A percentile compares a stretch with the other conserved stretches of the same genome.
phyloP scores from a whole-genome alignment of 2,888 invertebrate genomes.

The Cactoblastis cactorum region DNA sequence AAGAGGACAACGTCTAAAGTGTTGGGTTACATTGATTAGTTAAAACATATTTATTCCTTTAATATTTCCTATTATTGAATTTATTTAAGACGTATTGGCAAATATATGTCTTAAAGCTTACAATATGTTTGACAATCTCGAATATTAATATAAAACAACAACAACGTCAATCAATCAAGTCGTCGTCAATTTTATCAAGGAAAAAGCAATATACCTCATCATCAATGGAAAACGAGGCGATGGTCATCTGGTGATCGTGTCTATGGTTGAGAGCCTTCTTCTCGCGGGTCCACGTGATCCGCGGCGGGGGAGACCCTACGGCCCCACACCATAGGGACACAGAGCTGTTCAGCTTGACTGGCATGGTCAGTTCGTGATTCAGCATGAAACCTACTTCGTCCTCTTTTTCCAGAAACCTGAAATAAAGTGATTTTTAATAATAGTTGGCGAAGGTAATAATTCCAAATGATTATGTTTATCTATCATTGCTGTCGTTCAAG shows the following conservation, averaged over 20 bases:
- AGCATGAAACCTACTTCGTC: slow-evolving; percentile 60
- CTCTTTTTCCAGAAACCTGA: slow-evolving; percentile 63
- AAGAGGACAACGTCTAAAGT: no score
- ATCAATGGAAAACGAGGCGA: slow-evolving; percentile 56
- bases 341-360: slow-evolving; percentile 44
- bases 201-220: no score
- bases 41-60: no score
- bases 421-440: not conserved
- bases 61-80: no score
- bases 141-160: no score
- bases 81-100: no score
- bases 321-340: slow-evolving; percentile 83
- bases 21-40: no score
- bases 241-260: slow-evolving; percentile 53
- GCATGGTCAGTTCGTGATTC: slow-evolving; percentile 50
- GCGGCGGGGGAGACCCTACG: slow-evolving; percentile 81
- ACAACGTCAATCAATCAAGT: no score
- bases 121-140: no score
- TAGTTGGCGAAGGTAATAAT: not conserved
- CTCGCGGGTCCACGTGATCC: slow-evolving; percentile 79
- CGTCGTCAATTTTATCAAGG: not conserved
- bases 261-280: slow-evolving; percentile 61
- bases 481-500: no score
- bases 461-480: no score
- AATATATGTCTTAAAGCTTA: no score